phyloP scores from a whole-genome alignment of 2,888 invertebrate species.

The Malacosoma neustria region DNA sequence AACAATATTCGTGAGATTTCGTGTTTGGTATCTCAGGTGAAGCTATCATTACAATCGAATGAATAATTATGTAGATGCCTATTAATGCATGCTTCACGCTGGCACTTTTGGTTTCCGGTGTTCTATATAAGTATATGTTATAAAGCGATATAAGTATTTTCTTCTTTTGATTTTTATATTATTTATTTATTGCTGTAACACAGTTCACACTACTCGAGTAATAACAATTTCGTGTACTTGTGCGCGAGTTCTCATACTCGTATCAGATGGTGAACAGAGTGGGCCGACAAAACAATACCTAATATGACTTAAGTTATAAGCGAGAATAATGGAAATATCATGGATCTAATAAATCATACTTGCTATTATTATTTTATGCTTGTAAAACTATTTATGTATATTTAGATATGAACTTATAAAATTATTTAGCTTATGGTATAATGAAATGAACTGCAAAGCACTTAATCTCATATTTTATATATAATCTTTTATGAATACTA shows the following conservation, averaged over 20 bases:
- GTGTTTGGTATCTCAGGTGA: slow-evolving; percentile 43
- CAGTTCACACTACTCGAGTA: slow-evolving; percentile 43
- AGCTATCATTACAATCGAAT: slow-evolving; percentile 36
- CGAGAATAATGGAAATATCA: not conserved
- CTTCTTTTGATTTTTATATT: slow-evolving; percentile 7
- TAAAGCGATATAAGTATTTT: slow-evolving; percentile 15
- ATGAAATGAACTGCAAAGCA: too few species aligned
- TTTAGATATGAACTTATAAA: too few species aligned
- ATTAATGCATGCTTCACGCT: slow-evolving; percentile 26
- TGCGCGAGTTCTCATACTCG: slow-evolving; percentile 56
- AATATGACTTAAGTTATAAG: slow-evolving; percentile 14
- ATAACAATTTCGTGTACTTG: slow-evolving; percentile 33
- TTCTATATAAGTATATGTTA: slow-evolving; percentile 19
- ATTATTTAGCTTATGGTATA: too few species aligned
- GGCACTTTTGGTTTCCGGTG: slow-evolving; percentile 21
- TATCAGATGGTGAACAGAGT: slow-evolving; percentile 53
- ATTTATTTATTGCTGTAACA: slow-evolving; percentile 5
- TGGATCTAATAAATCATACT: too few species aligned
- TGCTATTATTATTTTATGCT: too few species aligned
- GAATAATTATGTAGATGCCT: slow-evolving; percentile 32
- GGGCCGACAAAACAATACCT: slow-evolving; percentile 33
- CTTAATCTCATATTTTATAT: too few species aligned
- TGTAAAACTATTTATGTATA: too few species aligned
- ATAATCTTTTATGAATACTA: too few species aligned
- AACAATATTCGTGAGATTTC: slow-evolving; percentile 42